phyloP scores from a whole-genome alignment of 2,113 vertebrate genomes.

The Mionectes macconnelli region DNA sequence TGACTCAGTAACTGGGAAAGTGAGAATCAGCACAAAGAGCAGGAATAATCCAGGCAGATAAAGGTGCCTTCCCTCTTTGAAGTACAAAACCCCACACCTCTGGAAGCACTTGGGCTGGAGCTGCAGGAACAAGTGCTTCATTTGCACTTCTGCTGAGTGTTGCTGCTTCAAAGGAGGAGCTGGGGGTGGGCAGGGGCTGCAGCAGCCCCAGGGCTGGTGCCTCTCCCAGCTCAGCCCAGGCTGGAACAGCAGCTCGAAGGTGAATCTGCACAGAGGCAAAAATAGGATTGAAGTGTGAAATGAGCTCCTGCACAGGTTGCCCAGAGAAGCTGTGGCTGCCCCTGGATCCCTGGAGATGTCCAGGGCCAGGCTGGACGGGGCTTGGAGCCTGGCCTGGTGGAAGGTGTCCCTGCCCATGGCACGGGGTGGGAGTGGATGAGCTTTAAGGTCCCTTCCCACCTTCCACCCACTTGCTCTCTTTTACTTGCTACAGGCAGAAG shows the following conservation, averaged over 20 bases:
- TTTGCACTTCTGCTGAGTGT: slow-evolving; percentile 29
- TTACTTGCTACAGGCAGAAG: background rate
- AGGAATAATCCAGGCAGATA: background rate
- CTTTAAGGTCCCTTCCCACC: background rate
- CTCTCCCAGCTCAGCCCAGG: background rate
- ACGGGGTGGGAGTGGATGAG: background rate
- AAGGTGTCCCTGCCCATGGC: background rate
- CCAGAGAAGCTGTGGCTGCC: background rate
- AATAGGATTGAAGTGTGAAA: background rate
- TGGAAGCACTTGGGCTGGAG: background rate
- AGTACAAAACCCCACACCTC: background rate
- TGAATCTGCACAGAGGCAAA: background rate
- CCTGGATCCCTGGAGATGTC: background rate
- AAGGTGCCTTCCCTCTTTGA: slow-evolving; percentile 7
- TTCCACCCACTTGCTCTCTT: background rate
- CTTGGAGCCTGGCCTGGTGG: background rate
- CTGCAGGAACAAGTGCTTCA: background rate
- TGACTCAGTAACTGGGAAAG: background rate
- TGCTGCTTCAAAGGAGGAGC: slow-evolving; percentile 9
- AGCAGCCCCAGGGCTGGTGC: background rate
- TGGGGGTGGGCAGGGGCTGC: background rate
- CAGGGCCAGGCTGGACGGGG: background rate
- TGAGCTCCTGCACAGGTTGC: background rate
- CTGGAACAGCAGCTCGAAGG: background rate
- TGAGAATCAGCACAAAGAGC: background rate